Percentiles rank a stretch among this genome's conserved stretches.
These are phyloP conservation scores for Cataglyphis hispanica DNA, from an alignment of 1,140 invertebrate genomes.

Conservation along the genomic window DNA sequence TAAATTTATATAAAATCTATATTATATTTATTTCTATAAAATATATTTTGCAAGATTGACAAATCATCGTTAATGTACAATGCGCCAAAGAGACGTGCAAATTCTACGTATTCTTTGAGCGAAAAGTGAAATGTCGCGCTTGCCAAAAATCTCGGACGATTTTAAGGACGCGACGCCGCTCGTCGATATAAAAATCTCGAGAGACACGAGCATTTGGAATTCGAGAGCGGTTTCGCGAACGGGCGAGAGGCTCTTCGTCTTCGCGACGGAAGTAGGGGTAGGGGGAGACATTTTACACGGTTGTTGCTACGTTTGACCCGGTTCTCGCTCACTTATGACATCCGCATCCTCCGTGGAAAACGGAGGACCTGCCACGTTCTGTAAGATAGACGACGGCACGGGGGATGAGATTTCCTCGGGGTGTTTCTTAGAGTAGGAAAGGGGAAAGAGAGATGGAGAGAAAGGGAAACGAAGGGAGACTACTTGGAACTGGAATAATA, in stretches of 20 bases:
- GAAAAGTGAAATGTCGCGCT: neutral
- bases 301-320: constrained; percentile 61
- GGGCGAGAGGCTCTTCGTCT: neutral
- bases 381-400: constrained; percentile 45
- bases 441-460: neutral
- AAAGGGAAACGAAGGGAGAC: neutral
- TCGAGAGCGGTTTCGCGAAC: constrained; percentile 9
- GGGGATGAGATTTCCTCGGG: constrained; percentile 60
- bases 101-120: neutral
- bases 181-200: constrained; percentile 10
- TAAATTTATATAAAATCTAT: too few species aligned
- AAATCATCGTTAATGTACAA: neutral
- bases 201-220: neutral
- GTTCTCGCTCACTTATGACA: constrained; percentile 54
- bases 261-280: neutral
- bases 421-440: constrained; percentile 11
- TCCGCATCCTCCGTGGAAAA: constrained; percentile 24
- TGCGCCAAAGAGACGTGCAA: neutral
- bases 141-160: constrained; percentile 15
- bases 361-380: constrained; percentile 39
- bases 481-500: constrained; percentile 50
- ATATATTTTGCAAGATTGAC: neutral
- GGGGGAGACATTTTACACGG: constrained; percentile 29
- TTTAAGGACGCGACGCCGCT: neutral
- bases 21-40: neutral